Conservation (phyloP, 2,113 vertebrate species). For the Corydoras sp. region DNA sequence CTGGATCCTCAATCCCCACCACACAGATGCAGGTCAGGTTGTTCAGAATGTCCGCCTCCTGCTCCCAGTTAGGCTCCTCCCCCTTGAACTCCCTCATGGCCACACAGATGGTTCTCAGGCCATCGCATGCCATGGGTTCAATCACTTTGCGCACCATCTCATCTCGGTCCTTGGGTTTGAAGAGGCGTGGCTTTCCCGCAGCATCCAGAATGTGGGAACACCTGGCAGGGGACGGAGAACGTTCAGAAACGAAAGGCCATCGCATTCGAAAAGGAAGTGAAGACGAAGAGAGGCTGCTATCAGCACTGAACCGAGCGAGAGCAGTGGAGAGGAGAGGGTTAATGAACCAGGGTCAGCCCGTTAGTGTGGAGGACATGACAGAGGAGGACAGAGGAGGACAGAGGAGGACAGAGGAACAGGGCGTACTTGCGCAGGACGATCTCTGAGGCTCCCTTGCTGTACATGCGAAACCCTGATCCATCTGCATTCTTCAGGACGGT, state of each 20-base stretch:
- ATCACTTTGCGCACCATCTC: conserved; percentile 90
- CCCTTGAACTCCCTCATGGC: conserved; percentile 82
- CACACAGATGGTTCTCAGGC: conserved; percentile 90
- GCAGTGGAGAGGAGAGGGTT: no score
- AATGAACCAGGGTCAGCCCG: no score
- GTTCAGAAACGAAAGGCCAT: background rate
- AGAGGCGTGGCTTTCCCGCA: conserved; percentile 68
- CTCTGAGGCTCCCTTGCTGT: conserved; percentile 97
- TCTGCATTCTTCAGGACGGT: conserved; percentile 77
- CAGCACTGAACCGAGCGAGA: no score
- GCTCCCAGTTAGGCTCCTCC: conserved; percentile 83
- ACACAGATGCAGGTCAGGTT: conserved; percentile 85
- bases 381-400: background rate
- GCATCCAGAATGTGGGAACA: conserved; percentile 82
- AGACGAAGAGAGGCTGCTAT: conserved; percentile 8
- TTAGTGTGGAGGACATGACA: no score
- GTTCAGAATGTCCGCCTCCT: conserved; percentile 77
- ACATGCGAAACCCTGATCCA: conserved; percentile 81
- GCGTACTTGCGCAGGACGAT: conserved; percentile 89
- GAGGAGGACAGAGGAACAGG: background rate
- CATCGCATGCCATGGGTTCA: conserved; percentile 91
- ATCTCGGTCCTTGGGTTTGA: conserved; percentile 85
- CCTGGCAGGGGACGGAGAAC: conserved; percentile 54
- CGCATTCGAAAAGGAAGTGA: background rate
- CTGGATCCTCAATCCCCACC: conserved; percentile 94